These are phyloP conservation scores for Megastigmus dorsalis DNA, from an alignment of 2,888 invertebrate genomes.

Conservation along the genomic window DNA sequence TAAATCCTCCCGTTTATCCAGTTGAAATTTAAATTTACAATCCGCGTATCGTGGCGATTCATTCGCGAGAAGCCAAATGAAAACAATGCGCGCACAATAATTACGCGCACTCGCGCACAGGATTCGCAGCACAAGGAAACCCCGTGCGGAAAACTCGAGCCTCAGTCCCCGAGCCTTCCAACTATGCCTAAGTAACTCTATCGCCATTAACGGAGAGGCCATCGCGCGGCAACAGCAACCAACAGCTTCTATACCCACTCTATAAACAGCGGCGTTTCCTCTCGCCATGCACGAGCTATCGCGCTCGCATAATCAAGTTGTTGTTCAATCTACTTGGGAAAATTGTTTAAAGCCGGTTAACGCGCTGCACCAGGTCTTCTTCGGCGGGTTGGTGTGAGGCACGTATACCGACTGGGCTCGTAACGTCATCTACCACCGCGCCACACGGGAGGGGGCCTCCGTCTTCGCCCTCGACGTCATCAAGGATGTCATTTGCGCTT, in stretches of 20 bases:
- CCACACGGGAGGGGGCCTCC: no score
- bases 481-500: constrained; percentile 50
- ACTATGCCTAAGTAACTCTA: constrained; percentile 29
- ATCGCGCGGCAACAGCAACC: no score
- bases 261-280: neutral
- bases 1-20: no score
- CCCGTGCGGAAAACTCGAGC: neutral
- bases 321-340: constrained; percentile 64
- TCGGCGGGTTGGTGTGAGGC: no score
- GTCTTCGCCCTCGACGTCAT: neutral
- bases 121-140: neutral
- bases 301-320: constrained; percentile 62
- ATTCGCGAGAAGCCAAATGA: no score
- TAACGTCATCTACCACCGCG: no score
- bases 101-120: neutral
- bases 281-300: constrained; percentile 9
- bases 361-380: neutral
- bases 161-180: neutral
- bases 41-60: no score
- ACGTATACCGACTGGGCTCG: no score
- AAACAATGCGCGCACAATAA: no score
- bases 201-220: constrained; percentile 19
- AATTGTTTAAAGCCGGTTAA: constrained; percentile 58
- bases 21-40: no score
- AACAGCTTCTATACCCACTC: neutral